These are phyloP conservation scores for Andinoacara biseriatus DNA, from an alignment of 2,113 vertebrate genomes.

Conservation along the genomic window DNA sequence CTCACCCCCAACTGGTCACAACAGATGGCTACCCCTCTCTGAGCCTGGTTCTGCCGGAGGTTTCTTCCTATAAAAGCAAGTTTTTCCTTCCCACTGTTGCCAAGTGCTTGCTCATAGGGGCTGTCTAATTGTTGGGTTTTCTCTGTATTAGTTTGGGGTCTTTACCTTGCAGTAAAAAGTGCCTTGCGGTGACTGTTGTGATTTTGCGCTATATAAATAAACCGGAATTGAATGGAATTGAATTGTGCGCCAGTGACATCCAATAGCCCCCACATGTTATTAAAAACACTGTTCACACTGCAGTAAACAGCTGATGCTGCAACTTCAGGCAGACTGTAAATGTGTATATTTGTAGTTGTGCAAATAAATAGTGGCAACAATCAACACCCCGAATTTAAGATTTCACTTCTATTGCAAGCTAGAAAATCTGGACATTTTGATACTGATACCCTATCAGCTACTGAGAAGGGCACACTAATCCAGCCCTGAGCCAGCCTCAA, in stretches of 20 bases:
- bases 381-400: background rate
- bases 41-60: too few relatives aligned
- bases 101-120: too few relatives aligned
- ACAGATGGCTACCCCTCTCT: too few relatives aligned
- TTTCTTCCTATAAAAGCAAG: too few relatives aligned
- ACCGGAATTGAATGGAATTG: too few relatives aligned
- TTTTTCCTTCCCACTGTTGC: too few relatives aligned
- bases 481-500: background rate
- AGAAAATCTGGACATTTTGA: background rate
- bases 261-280: background rate
- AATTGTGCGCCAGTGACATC: background rate
- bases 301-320: slow-evolving; percentile 1
- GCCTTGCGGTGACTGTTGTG: too few relatives aligned
- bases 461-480: background rate
- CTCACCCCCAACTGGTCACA: too few relatives aligned
- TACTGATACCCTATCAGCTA: background rate
- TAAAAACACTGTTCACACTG: background rate
- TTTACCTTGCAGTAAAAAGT: too few relatives aligned
- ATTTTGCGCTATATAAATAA: too few relatives aligned
- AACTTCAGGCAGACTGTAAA: background rate
- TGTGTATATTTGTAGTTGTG: background rate
- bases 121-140: too few relatives aligned
- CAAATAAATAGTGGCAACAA: background rate
- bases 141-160: too few relatives aligned
- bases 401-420: background rate